Base-by-base conservation (phyloP, 2,797 vertebrate species). In the Thaleichthys pacificus region DNA sequence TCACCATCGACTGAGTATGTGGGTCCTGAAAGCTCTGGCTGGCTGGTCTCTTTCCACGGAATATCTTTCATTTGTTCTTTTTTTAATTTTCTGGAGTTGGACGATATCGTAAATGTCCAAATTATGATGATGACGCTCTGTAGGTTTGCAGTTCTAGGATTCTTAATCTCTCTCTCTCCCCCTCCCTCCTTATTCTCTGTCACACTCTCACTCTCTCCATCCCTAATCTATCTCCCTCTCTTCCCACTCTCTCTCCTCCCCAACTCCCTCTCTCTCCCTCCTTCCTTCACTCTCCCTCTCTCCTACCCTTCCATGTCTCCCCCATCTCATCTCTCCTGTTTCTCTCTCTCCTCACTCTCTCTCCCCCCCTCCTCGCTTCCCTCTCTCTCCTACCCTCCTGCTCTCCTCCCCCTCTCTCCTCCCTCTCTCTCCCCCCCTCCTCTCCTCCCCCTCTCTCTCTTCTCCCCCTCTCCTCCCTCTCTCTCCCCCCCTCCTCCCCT, bases 331-430 rank as follows among this genome's bases (percentile, higher is more conserved):
- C 98, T 82, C 15, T 14, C 4, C 21, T 38, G 24, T 15, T 54
- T 58, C 35, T 60, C 68, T 73, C 58, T 21, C 63, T 63, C 17
- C 17, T 26, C 26, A 47, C 54, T 32, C n/a, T 11, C 14, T 51
- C 67, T 64, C 47, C 19, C 65, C 42, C 35, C 69, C 38, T 21
- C 17, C 91, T 98, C 97, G 0, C 85, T 98, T 82, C 97, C 96
- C 71, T 11, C 9, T 21, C 22, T 22, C 32, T 14, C 1, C 9
- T 15, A 17, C 24, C 8, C 21, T 8, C 57, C n/a, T 0, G 3
- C 9, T 56, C 28, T 22, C 3, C 68, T 73, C 56, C 17, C 65
- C 42, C 35, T 66, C 38, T 26, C n/a, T 91, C 57, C 6, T 58
- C 61, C 17, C 11, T 56, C 61, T 5, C 69, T 70, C 47, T 22